Evolutionary conservation across 2,888 invertebrate genomes (phyloP).

Genomic region (Himalopsyche tibetana): DNA sequence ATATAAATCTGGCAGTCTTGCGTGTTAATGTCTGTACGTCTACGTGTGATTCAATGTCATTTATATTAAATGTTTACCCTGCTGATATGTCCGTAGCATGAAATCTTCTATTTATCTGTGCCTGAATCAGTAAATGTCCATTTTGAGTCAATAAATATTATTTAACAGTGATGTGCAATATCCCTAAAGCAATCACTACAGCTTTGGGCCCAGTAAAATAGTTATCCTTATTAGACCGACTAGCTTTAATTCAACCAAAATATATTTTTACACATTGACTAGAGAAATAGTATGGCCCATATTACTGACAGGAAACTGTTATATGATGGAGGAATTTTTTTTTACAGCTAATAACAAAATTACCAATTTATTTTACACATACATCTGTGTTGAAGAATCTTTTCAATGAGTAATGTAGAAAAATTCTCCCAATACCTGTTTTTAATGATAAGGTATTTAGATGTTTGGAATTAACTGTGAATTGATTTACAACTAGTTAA

Average conservation of each 20-base stretch:
- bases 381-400: too few species aligned
- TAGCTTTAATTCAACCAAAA: too few species aligned
- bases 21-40: neutral
- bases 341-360: too few species aligned
- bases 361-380: too few species aligned
- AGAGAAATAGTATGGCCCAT: too few species aligned
- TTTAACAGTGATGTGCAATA: neutral
- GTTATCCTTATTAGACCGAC: too few species aligned
- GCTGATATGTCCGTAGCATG: neutral
- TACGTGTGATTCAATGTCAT: neutral
- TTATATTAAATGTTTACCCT: too few species aligned
- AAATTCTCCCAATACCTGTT: neutral
- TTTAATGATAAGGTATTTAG: neutral
- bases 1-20: conserved; percentile 8
- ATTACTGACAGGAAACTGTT: too few species aligned
- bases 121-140: neutral
- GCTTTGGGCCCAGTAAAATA: too few species aligned
- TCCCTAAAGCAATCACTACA: too few species aligned
- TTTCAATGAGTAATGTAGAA: neutral
- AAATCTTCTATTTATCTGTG: neutral
- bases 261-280: too few species aligned
- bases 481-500: neutral
- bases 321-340: too few species aligned
- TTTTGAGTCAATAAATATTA: conserved; percentile 15
- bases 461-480: neutral